These are phyloP conservation scores for Dendrocincla tyrannina DNA, from an alignment of 2,797 vertebrate species.

Conservation along the genomic window DNA sequence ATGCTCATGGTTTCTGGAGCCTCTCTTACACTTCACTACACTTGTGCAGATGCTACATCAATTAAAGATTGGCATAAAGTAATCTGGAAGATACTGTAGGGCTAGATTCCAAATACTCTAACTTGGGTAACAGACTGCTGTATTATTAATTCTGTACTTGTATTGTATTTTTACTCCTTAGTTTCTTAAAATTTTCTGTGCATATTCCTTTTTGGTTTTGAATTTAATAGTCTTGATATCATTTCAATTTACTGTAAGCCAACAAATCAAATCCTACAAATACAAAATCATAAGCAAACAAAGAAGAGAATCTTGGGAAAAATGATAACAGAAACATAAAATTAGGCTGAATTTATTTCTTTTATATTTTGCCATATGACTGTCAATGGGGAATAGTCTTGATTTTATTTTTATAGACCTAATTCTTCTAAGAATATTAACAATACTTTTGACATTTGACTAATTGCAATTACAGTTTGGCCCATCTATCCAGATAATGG, in stretches of 20 bases:
- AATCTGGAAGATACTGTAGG: neutral
- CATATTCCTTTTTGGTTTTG: neutral
- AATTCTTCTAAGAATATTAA: neutral
- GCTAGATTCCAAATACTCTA: neutral
- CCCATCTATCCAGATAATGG: neutral
- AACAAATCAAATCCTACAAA: neutral
- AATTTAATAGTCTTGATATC: neutral
- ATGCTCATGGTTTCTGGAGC: neutral
- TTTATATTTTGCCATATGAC: neutral
- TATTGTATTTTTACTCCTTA: neutral
- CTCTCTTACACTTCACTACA: neutral
- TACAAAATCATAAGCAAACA: neutral
- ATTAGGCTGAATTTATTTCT: neutral
- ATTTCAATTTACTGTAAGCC: neutral
- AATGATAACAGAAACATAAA: neutral
- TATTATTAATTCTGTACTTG: neutral
- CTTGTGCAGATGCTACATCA: neutral
- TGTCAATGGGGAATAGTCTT: neutral
- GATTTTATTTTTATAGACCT: neutral
- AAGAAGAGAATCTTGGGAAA: neutral
- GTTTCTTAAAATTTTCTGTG: neutral
- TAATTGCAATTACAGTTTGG: neutral
- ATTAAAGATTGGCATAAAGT: neutral
- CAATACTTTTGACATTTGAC: neutral
- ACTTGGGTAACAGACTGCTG: neutral